Percentiles rank a stretch among this genome's conserved stretches.
Evolutionary conservation across 2,888 invertebrate species (phyloP).

Genomic region (Mimas tiliae): DNA sequence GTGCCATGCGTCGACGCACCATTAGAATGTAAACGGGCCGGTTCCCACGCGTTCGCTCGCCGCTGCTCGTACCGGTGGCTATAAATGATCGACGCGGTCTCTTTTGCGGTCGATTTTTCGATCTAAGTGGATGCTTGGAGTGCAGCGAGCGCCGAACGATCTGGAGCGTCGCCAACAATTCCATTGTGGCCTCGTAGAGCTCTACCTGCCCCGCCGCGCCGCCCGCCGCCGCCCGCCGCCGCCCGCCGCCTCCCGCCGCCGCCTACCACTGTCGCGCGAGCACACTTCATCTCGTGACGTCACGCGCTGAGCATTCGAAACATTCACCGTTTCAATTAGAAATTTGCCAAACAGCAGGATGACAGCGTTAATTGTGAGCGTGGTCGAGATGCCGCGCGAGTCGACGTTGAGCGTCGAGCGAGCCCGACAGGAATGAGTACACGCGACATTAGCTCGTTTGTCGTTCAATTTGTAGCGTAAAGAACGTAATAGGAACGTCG

Average conservation of each 20-base stretch:
- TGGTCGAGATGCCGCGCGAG: conserved; percentile 54
- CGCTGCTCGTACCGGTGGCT: conserved; percentile 28
- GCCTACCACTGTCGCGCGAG: conserved; percentile 25
- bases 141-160: conserved; percentile 33
- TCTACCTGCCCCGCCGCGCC: conserved; percentile 28
- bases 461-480: conserved; percentile 54
- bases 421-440: conserved; percentile 38
- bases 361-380: conserved; percentile 65
- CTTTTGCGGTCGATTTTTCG: conserved; percentile 38
- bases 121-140: conserved; percentile 35
- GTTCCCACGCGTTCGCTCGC: conserved; percentile 46
- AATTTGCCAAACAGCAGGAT: conserved; percentile 62
- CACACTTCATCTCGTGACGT: conserved; percentile 46
- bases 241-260: conserved; percentile 24
- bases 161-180: conserved; percentile 54
- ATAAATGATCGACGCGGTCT: conserved; percentile 35
- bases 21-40: conserved; percentile 40
- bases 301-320: conserved; percentile 51
- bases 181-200: conserved; percentile 40
- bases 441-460: conserved; percentile 50
- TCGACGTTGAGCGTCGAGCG: conserved; percentile 30
- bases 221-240: conserved; percentile 28
- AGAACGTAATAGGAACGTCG: conserved; percentile 46
- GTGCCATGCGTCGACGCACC: conserved; percentile 30
- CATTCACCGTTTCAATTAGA: conserved; percentile 64